phyloP scores from a whole-genome alignment of 2,888 invertebrate species.

The Drosophila meridiana region DNA sequence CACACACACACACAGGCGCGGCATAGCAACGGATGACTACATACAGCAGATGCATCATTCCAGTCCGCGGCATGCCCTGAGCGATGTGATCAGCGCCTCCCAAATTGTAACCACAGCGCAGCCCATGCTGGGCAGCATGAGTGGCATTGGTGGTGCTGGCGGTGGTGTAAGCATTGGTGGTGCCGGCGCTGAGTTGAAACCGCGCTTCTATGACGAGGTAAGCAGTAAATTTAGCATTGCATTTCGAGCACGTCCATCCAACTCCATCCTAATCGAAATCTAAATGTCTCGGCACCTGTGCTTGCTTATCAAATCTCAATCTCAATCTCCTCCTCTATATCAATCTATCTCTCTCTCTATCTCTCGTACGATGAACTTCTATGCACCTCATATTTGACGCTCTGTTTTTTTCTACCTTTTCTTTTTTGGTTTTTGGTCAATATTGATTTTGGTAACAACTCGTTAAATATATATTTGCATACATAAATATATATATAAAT shows the following conservation, averaged over 20 bases:
- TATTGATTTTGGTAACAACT: slow-evolving; percentile 73
- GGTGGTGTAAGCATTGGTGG: slow-evolving; percentile 84
- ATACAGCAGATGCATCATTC: slow-evolving; percentile 87
- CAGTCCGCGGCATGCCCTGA: slow-evolving; percentile 83
- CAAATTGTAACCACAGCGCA: slow-evolving; percentile 78
- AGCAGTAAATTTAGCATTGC: slow-evolving; percentile 30
- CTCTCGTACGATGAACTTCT: slow-evolving; percentile 62
- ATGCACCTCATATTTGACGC: slow-evolving; percentile 75
- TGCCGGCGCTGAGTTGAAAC: slow-evolving; percentile 86
- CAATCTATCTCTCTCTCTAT: slow-evolving; percentile 12
- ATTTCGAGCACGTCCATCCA: slow-evolving; percentile 52
- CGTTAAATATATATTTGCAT: slow-evolving; percentile 44
- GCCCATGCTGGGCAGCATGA: slow-evolving; percentile 65
- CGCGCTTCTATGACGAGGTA: slow-evolving; percentile 85
- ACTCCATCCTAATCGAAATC: slow-evolving; percentile 34
- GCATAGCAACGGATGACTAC: slow-evolving; percentile 89
- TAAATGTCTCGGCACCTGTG: slow-evolving; percentile 78
- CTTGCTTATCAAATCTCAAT: slow-evolving; percentile 65
- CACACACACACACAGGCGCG: slow-evolving; percentile 86
- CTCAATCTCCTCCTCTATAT: slow-evolving; percentile 28
- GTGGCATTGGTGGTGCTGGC: slow-evolving; percentile 65
- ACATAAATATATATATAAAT: slow-evolving; percentile 12
- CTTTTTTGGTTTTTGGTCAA: slow-evolving; percentile 63
- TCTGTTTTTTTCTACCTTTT: slow-evolving; percentile 62
- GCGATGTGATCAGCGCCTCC: slow-evolving; percentile 83